Evolutionary conservation across 1,140 invertebrate genomes (phyloP).

Genomic region (Heterodera carotae): DNA sequence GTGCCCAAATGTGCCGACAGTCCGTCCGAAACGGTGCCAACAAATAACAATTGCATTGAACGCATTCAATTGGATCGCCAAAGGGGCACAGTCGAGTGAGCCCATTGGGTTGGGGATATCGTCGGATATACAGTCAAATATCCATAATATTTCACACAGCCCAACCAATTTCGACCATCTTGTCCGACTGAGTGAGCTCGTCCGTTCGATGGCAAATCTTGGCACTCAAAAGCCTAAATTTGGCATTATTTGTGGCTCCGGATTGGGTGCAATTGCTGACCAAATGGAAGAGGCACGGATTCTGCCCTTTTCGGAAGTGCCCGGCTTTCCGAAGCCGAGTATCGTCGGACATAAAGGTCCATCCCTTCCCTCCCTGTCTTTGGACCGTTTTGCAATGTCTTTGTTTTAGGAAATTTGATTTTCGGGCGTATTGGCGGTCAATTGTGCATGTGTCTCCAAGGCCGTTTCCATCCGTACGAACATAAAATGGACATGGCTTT

Average conservation of each 20-base stretch:
- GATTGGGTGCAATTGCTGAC: slow-evolving; percentile 57
- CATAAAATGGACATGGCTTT: slow-evolving; percentile 63
- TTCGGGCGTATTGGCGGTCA: slow-evolving; percentile 57
- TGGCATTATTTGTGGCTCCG: slow-evolving; percentile 64
- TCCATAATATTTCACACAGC: slow-evolving; percentile 46
- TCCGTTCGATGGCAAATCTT: slow-evolving; percentile 42
- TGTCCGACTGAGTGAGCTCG: slow-evolving; percentile 42
- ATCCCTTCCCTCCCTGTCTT: no score
- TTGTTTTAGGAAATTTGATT: slow-evolving; percentile 46
- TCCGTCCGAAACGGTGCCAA: not conserved
- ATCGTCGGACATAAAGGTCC: slow-evolving; percentile 62
- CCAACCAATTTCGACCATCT: slow-evolving; percentile 59
- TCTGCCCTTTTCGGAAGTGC: slow-evolving; percentile 57
- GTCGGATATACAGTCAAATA: no score
- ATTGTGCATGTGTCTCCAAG: slow-evolving; percentile 61
- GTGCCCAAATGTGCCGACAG: not conserved
- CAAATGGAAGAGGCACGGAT: slow-evolving; percentile 46
- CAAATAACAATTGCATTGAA: not conserved
- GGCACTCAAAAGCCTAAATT: slow-evolving; percentile 36
- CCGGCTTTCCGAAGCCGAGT: slow-evolving; percentile 56
- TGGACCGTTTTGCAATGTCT: no score
- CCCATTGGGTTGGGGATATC: not conserved
- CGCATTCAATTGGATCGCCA: not conserved
- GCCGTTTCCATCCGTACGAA: slow-evolving; percentile 64
- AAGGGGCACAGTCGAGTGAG: not conserved